These are phyloP conservation scores for Dromiciops gliroides DNA, from an alignment of 2,113 vertebrate species.

Conservation along the genomic window DNA sequence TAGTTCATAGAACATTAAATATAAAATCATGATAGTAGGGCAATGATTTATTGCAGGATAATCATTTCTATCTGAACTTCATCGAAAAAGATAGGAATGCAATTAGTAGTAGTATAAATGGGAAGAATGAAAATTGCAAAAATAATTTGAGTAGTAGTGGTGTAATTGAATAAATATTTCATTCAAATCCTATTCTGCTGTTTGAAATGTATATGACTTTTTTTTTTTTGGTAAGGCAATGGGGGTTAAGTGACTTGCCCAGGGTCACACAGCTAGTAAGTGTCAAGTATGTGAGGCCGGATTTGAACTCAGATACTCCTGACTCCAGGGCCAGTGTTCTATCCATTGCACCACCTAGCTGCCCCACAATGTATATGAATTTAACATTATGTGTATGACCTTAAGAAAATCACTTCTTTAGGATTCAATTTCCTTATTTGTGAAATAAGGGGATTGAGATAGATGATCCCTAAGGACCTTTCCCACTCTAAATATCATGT, in stretches of 20 bases:
- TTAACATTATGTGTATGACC: not conserved
- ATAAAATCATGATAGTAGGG: not conserved
- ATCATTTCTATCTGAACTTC: not conserved
- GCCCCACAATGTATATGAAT: too few species aligned
- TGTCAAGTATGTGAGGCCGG: too few species aligned
- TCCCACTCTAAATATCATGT: not conserved
- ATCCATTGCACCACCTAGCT: too few species aligned
- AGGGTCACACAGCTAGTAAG: too few species aligned
- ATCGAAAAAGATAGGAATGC: not conserved
- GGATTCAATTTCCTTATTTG: not conserved
- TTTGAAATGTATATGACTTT: not conserved
- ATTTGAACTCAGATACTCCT: too few species aligned
- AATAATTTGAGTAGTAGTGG: not conserved
- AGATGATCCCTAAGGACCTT: not conserved
- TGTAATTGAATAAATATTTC: not conserved
- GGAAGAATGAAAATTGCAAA: not conserved
- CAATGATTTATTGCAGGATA: not conserved
- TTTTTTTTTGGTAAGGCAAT: too few species aligned
- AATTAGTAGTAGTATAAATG: not conserved
- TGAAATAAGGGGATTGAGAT: not conserved
- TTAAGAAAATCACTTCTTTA: not conserved
- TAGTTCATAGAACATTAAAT: not conserved
- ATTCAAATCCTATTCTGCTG: not conserved
- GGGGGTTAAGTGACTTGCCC: too few species aligned
- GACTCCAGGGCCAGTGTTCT: too few species aligned